These are phyloP conservation scores for Urocyon cinereoargenteus DNA, from an alignment of 2,797 vertebrate genomes.

Conservation along the genomic window DNA sequence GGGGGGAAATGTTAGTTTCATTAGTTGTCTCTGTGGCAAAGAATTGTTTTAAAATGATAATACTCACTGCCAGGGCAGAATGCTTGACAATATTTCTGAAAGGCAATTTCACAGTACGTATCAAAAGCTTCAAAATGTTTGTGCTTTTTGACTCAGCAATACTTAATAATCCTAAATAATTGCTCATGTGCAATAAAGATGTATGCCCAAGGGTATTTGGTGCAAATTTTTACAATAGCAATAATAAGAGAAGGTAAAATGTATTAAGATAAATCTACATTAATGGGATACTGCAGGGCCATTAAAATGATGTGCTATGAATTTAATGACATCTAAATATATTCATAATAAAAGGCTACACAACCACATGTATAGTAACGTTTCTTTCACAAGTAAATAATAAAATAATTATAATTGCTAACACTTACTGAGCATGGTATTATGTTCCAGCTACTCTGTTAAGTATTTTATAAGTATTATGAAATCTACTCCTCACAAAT, in stretches of 20 bases:
- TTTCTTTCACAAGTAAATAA: conserved; percentile 28
- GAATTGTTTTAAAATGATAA: neutral
- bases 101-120: neutral
- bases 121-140: neutral
- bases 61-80: neutral
- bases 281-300: neutral
- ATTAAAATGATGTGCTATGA: conserved; percentile 21
- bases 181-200: neutral
- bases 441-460: neutral
- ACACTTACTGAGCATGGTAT: conserved; percentile 17
- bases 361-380: neutral
- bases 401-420: neutral
- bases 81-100: neutral
- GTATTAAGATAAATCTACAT: neutral
- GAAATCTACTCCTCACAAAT: neutral
- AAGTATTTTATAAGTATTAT: conserved; percentile 22
- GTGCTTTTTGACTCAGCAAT: neutral
- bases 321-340: conserved; percentile 29
- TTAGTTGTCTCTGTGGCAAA: neutral
- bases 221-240: conserved; percentile 25
- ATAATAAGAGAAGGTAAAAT: neutral
- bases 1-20: neutral
- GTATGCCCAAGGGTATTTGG: neutral
- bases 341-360: neutral
- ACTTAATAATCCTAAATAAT: neutral